Conservation (phyloP, 1,140 invertebrate genomes). For the Danaus melanippus region DNA sequence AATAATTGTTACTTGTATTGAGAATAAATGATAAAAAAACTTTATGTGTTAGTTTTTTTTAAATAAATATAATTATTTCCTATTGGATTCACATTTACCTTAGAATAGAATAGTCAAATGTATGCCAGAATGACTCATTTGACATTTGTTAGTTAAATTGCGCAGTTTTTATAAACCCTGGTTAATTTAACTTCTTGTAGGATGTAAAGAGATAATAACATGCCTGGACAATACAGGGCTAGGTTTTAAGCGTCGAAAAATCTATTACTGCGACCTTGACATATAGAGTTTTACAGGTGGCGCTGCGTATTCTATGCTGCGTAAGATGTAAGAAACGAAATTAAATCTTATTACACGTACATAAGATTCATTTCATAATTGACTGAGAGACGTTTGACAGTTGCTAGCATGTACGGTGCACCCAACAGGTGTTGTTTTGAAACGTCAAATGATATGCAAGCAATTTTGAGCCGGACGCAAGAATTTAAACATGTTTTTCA, state of each 20-base stretch:
- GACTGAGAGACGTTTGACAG: conserved; percentile 19
- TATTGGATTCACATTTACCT: too few species aligned
- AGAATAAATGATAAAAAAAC: conserved; percentile 2
- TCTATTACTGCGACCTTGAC: conserved; percentile 36
- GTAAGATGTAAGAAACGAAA: conserved; percentile 11
- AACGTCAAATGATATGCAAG: conserved; percentile 19
- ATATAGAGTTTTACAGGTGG: conserved; percentile 28
- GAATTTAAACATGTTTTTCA: conserved; percentile 1
- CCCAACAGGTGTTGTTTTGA: conserved; percentile 29
- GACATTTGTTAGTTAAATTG: too few species aligned
- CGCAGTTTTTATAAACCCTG: too few species aligned
- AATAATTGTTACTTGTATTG: conserved; percentile 15
- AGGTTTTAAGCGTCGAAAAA: too few species aligned
- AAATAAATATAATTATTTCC: neutral
- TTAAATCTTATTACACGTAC: neutral
- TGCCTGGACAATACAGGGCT: too few species aligned
- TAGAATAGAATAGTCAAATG: too few species aligned
- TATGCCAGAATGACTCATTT: too few species aligned
- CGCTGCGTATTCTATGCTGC: conserved; percentile 21
- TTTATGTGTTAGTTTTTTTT: neutral
- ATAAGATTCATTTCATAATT: conserved; percentile 14
- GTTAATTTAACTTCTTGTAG: too few species aligned
- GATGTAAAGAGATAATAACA: too few species aligned
- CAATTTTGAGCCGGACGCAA: conserved; percentile 17
- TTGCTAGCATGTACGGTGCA: conserved; percentile 22